phyloP scores from a whole-genome alignment of 2,113 vertebrate genomes.

The Bos indicus region DNA sequence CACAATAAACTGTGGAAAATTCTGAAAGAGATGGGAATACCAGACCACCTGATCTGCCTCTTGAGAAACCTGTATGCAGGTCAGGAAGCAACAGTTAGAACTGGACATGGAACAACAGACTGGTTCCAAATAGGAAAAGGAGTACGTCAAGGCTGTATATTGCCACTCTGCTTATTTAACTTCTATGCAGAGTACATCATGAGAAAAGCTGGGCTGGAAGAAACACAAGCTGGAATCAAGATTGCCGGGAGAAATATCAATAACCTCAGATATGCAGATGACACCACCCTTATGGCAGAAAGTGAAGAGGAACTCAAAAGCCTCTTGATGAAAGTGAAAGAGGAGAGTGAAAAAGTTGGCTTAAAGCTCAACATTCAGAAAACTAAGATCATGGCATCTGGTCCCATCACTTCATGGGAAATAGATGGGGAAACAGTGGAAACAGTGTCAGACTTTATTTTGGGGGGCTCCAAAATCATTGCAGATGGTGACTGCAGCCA shows the following conservation, averaged over 20 bases:
- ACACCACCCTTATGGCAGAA: no score
- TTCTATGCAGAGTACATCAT: no score
- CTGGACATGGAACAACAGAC: no score
- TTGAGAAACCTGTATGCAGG: neutral
- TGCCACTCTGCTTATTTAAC: neutral
- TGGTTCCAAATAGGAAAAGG: no score
- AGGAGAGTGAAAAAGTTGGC: no score
- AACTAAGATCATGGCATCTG: neutral
- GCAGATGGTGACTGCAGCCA: neutral
- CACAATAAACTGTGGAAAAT: neutral
- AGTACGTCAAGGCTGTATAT: neutral
- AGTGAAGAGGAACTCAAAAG: neutral
- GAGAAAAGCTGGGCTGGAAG: no score
- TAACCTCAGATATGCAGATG: no score
- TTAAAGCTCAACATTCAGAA: neutral
- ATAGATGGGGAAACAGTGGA: neutral
- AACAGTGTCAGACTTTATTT: no score
- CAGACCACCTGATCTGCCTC: neutral
- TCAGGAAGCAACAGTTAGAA: no score
- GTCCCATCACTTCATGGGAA: neutral
- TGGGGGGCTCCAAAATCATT: fast-evolving
- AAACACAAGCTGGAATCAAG: no score
- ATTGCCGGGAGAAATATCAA: no score
- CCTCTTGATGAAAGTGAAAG: neutral
- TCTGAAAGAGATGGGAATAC: neutral